Evolutionary conservation across 2,888 invertebrate species (phyloP), one percentile per base, ranked within the genome.

Genomic region (Watsonalla cultraria): DNA sequence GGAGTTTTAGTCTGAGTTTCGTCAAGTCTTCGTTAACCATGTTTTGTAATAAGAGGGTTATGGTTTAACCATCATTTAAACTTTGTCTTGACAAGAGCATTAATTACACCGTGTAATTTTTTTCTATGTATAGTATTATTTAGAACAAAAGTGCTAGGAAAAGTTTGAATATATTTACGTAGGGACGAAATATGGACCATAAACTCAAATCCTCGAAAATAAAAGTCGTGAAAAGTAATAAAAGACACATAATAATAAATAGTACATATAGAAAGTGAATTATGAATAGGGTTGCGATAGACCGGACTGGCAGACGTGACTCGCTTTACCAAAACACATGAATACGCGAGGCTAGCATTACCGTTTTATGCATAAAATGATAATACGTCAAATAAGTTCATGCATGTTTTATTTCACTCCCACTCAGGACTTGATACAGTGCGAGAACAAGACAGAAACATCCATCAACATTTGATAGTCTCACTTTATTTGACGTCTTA

Each of bases 271-370:
- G 72, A 76, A 76, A 72, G 49, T 49, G 49, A 49, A 49, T 48
- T 48, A 48, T 14, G 49, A n/a, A 39, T 49, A 78, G 79, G 82
- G 78, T 80, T 81, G 79, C 78, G 74, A 76, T 62, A 68, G 62
- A 75, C 24, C 70, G 72, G 73, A 84, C 79, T 79, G 70, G 80
- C 74, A 77, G 76, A 87, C 88, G 90, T 89, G 89, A 86, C 87
- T 87, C 82, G 86, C 79, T 82, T 87, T 86, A 90, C 90, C 90
- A 89, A 90, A 89, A 82, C 81, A 78, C 71, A 75, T 77, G 80
- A 82, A 81, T 42, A 82, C 79, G 83, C 84, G 85, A 87, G 84
- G 80, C 84, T 82, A 82, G 86, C 82, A 83, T 85, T 84, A 80
- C 80, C 8, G 9, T 11, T 42, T 11, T 8, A 2, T 11, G 42